Base-by-base conservation (phyloP, 1,140 invertebrate species). In the Portunus trituberculatus region DNA sequence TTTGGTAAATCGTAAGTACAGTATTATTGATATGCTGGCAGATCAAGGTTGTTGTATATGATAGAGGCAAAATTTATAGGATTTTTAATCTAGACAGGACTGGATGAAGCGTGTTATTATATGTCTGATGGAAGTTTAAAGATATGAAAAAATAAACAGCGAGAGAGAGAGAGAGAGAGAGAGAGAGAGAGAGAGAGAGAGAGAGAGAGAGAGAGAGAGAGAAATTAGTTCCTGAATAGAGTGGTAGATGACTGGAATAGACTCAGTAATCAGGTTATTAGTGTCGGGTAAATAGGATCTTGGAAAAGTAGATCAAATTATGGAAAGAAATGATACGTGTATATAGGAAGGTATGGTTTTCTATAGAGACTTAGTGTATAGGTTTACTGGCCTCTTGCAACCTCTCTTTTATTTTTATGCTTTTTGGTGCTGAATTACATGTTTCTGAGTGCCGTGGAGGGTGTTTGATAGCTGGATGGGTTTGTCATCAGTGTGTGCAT, bases 181-280 rank as follows among this genome's bases (percentile, higher is more conserved):
- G 3, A 84, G 83, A 84, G 83, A 84, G 83, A 84, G 83, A 84
- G 83, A 84, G 83, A 89, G 88, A 89, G 88, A 89, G 88, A 89
- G 45, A 89, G 39, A 89, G 88, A 89, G 88, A 89, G 88, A 89
- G 45, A 89, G 39, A 82, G 76, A 82, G 76, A 82, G 76, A 82
- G 20, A 28, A 82, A 82, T 82, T 28, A 28, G 16, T 82, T 82
- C 20, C 76, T 82, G 20, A 20, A 1, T 20, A 25, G 28, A 82
- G 76, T 82, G 28, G 16, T 25, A 82, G 76, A 25, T 82, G 16
- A 82, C 28, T 25, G 28, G 76, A 25, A 28, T 25, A 28, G 16
- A 82, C 16, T 82, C 76, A 82, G 76, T 82, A 20, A 82, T 82
- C 28, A 20, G 76, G 16, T 82, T 25, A 20, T 82, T 82, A 3